These are phyloP conservation scores for Brachionus koreanus DNA, from an alignment of 1,140 invertebrate genomes.

Conservation along the genomic window DNA sequence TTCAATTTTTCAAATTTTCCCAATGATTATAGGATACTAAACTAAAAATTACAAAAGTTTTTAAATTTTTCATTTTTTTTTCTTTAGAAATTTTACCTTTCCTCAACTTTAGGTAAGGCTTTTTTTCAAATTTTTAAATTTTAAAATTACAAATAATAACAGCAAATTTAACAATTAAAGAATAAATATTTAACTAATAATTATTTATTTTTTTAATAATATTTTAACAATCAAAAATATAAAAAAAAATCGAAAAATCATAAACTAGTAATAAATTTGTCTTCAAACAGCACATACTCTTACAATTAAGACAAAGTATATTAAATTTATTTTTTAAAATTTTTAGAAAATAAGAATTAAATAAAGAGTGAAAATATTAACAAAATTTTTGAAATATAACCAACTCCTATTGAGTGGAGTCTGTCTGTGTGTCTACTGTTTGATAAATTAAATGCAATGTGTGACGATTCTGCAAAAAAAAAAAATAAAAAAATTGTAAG, in stretches of 20 bases:
- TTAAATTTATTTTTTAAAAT: not conserved
- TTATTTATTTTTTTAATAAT: not conserved
- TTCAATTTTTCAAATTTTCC: not conserved
- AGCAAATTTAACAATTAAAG: too few species aligned
- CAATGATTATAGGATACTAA: not conserved
- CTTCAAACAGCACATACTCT: not conserved
- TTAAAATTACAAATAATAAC: too few species aligned
- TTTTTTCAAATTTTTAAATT: too few species aligned
- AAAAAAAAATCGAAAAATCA: not conserved
- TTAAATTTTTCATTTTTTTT: not conserved
- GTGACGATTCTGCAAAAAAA: not conserved
- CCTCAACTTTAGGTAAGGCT: too few species aligned
- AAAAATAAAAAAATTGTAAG: too few species aligned
- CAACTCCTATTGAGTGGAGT: not conserved
- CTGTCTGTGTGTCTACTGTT: not conserved
- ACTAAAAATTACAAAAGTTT: not conserved
- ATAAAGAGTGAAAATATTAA: not conserved
- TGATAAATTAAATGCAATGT: slow-evolving; percentile 13
- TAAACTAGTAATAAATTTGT: not conserved
- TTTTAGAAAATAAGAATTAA: not conserved
- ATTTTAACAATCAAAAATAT: not conserved
- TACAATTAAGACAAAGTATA: not conserved
- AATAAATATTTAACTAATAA: not conserved
- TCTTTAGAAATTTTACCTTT: not conserved
- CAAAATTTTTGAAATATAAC: not conserved